phyloP scores from a whole-genome alignment of 2,888 invertebrate genomes.

The Andrena bucephala region DNA sequence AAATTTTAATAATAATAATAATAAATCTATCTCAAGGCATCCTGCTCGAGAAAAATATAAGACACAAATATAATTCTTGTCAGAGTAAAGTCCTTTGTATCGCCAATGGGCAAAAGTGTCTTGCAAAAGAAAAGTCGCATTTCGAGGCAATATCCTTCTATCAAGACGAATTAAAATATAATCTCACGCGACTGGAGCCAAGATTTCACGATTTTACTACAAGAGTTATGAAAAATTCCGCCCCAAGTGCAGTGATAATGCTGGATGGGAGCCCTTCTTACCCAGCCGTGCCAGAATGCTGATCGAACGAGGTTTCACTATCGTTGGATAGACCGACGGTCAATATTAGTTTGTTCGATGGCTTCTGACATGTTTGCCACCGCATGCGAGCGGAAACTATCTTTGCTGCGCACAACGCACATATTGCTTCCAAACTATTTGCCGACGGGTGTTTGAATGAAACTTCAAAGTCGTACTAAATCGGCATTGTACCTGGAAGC shows the following conservation, averaged over 20 bases:
- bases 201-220: background rate
- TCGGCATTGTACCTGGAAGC: background rate
- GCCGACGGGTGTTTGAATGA: slow-evolving; percentile 8
- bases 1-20: too few relatives aligned
- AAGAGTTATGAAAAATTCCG: background rate
- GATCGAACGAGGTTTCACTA: slow-evolving; percentile 48
- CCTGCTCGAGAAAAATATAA: too few relatives aligned
- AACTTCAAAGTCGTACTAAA: slow-evolving; percentile 18
- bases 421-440: slow-evolving; percentile 48
- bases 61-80: too few relatives aligned
- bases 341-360: slow-evolving; percentile 63
- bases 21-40: too few relatives aligned
- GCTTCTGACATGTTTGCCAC: slow-evolving; percentile 51
- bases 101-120: too few relatives aligned
- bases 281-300: slow-evolving; percentile 6
- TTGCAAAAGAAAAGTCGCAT: background rate
- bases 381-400: slow-evolving; percentile 51
- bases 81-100: too few relatives aligned
- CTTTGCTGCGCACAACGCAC: slow-evolving; percentile 16
- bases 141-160: background rate
- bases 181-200: background rate
- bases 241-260: background rate
- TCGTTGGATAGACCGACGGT: slow-evolving; percentile 40
- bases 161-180: background rate
- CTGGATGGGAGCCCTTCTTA: slow-evolving; percentile 6